Base-by-base conservation (phyloP, 2,797 vertebrate species). In the Cephalopachus bancanus region DNA sequence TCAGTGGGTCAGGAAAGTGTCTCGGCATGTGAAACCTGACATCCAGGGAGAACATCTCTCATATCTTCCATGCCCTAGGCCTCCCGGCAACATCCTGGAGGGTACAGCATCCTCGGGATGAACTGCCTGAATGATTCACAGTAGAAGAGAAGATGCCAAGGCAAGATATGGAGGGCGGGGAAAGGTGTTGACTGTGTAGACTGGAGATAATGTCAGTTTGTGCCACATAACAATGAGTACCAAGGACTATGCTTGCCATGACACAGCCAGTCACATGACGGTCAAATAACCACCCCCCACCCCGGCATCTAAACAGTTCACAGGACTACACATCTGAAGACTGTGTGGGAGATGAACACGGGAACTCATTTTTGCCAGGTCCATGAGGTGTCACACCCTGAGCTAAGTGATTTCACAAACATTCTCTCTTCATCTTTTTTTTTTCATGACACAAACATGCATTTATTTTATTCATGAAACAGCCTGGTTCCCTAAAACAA, bases 381-480 rank as follows among this genome's bases (percentile, higher is more conserved):
- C 67, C 57, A 37, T 28, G 0, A 30, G 62, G 10, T 37, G 69
- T 86, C 69, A 87, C 65, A 53, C 62, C 53, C 69, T 11, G 22
- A 69, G 22, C 59, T 53, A 81, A 80, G 59, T 30, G n/a, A 20
- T 81, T 57, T 69, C 55, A 51, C 15, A 28, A 33, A 26, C 11
- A n/a, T 10, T 37, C 57, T 69, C 65, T 75, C 51, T 24, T 55
- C 16, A 49, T 67, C 67, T 84, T 69, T 60, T 30, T 33, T 44
- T 44, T 44, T 98, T 98, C 97, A 97, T 98, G 98, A 99, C 98
- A 99, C 99, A 98, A 99, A 99, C 99, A 99, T 99, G 99, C 99
- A 99, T 99, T 99, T 99, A 99, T 99, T 99, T 99, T 99, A 99
- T 99, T 99, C 99, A 99, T 99, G 99, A 99, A 99, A 99, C 99